Conservation (phyloP, 2,888 invertebrate species). For the Therioaphis trifolii region DNA sequence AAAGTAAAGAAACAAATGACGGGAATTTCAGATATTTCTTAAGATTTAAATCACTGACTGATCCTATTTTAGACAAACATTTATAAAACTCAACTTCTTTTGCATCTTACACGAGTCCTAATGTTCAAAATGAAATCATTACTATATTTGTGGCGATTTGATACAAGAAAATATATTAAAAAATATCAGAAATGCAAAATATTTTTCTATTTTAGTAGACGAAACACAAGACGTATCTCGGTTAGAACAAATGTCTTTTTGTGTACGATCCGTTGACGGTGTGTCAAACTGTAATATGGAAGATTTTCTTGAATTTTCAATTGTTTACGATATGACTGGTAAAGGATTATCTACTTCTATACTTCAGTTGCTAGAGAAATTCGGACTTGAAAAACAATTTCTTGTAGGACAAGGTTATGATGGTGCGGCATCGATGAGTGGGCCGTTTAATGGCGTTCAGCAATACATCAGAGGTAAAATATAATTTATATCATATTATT, state of each 20-base stretch:
- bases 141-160: too few species aligned
- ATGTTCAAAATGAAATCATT: too few species aligned
- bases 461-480: constrained; percentile 34
- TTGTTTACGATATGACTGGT: constrained; percentile 29
- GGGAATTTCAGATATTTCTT: too few species aligned
- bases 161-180: too few species aligned
- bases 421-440: constrained; percentile 59
- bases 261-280: constrained; percentile 65
- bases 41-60: too few species aligned
- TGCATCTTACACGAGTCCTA: too few species aligned
- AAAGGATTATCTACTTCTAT: constrained; percentile 33
- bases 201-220: constrained; percentile 60
- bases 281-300: constrained; percentile 23
- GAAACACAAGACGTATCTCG: constrained; percentile 67
- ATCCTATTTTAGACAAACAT: too few species aligned
- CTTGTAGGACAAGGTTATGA: constrained; percentile 51
- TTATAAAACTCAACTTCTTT: too few species aligned
- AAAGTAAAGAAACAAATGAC: constrained; percentile 49
- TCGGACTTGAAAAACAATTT: constrained; percentile 20
- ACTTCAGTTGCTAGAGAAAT: constrained; percentile 29
- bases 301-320: constrained; percentile 51
- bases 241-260: constrained; percentile 66
- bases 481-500: constrained; percentile 26
- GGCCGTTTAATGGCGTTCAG: constrained; percentile 43
- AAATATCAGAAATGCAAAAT: too few species aligned